Base-by-base conservation (phyloP, 1,140 invertebrate species). In the Lepidostoma basale region DNA sequence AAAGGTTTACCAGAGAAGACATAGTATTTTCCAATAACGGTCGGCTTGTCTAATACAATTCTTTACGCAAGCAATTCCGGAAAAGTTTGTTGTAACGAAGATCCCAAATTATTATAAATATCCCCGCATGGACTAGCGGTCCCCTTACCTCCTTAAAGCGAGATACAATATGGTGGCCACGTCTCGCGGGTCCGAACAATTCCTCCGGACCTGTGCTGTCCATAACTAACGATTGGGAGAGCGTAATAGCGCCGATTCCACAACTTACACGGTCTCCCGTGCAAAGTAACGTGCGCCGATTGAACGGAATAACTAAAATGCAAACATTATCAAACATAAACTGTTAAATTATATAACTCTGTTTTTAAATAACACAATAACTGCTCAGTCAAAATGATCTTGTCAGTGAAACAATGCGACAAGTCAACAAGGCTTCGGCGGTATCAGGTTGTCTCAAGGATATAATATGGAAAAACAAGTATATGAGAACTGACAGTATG, bases 61-160 rank as follows among this genome's bases (percentile, higher is more conserved):
- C 70, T 73, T 73, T 73, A 73, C 70, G 70, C 67, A 69, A 67
- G 70, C 70, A 72, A 72, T 72, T 69, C 49, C 49, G 25, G 40
- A 16, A 47, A 69, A 73, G 58, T 67, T 73, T 62, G 40, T 25
- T 63, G 70, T 73, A 73, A 73, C 70, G 70, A 73, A 73, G 56
- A 73, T 69, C 67, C 70, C 67, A 69, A 73, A 73, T 73, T 73
- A 73, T 73, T 73, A 69, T 72, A 72, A 68, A 72, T 73, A 73
- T 69, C 67, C 62, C 59, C 67, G 62, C 20, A 23, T 12, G 49
- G 60, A 49, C 54, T 33, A 30, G 28, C 10, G 14, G 42, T 12
- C 45, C 45, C 30, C 16, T n/a, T 54, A 42, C 30, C 39, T 49
- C 36, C 47, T 44, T 44, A 26, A 45, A 59, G 20, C 33, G 22